Evolutionary conservation across 2,888 invertebrate genomes (phyloP), one percentile per base, ranked within the genome.

Genomic region (Sphaerophoria rueppellii): DNA sequence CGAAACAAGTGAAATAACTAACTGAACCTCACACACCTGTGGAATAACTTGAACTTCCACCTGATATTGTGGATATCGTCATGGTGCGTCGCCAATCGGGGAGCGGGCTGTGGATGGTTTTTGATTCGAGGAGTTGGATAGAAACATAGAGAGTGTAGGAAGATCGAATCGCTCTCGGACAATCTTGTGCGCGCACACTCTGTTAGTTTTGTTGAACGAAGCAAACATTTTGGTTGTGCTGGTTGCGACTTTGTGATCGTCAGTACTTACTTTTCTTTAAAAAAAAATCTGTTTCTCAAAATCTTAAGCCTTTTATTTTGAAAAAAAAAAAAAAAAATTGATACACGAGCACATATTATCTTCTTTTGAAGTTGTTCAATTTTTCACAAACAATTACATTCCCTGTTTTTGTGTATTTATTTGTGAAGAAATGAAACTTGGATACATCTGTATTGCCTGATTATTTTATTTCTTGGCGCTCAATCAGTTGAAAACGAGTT

Each of bases 11-110:
- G 83, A 75, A 83, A 80, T 76, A 83, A 75, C 67, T 67, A 52
- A 67, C 83, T 83, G 83, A 52, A 67, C 83, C 76, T 75, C 83
- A 83, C 80, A 83, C 83, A 83, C 83, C 83, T 85, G 85, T 81
- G 73, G 85, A 85, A 85, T 76, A 85, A 85, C 81, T 85, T 72
- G 76, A 72, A 81, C 81, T 76, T 77, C 85, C 85, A 85, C 85
- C 85, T 85, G 85, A 85, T 48, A 24, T 67, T 11, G 46, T 32
- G 57, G 5, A 24, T 24, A 24, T 24, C 2, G 24, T 24, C 24
- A 24, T 24, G 24, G 24, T 24, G 24, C 24, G 24, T 24, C 24
- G 24, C 24, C 24, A 24, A 24, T 2, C 24, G 24, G 24, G 24
- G 24, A 24, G 24, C 24, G 24, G 24, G 24, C 24, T 1, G 24